These are phyloP conservation scores for Misgurnus mizolepis DNA, from an alignment of 2,113 vertebrate genomes.

Conservation along the genomic window DNA sequence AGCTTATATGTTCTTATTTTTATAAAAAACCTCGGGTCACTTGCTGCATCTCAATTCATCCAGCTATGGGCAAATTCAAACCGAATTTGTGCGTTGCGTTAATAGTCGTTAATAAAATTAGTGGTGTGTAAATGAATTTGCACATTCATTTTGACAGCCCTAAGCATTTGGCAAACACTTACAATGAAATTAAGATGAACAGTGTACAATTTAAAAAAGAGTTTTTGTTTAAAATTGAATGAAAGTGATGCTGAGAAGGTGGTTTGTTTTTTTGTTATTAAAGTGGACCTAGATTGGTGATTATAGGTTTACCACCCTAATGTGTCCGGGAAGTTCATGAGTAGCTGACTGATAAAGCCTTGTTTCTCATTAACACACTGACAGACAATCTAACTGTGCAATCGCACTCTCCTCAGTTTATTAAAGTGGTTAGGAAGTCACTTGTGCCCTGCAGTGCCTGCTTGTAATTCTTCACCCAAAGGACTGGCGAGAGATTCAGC, in stretches of 20 bases:
- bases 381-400: constrained; percentile 72
- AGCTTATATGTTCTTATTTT: too few relatives aligned
- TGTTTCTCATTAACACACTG: constrained; percentile 76
- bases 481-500: constrained; percentile 60
- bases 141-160: too few relatives aligned
- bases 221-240: neutral
- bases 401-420: constrained; percentile 73
- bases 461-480: constrained; percentile 71
- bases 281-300: constrained; percentile 8
- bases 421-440: constrained; percentile 75
- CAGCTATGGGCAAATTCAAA: too few relatives aligned
- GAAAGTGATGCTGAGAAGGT: constrained; percentile 1
- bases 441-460: constrained; percentile 64
- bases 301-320: constrained; percentile 27
- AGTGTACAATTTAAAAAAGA: too few relatives aligned
- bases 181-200: too few relatives aligned
- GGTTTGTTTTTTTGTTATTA: constrained; percentile 33
- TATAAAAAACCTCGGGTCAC: too few relatives aligned
- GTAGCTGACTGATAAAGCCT: constrained; percentile 72
- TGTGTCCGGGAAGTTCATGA: constrained; percentile 56
- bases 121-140: too few relatives aligned
- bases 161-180: too few relatives aligned
- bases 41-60: too few relatives aligned
- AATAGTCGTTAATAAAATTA: too few relatives aligned
- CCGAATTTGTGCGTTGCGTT: too few relatives aligned